Percentiles rank a stretch among this genome's conserved stretches.
Conservation (phyloP, 2,888 invertebrate species). For the Nebria salina region DNA sequence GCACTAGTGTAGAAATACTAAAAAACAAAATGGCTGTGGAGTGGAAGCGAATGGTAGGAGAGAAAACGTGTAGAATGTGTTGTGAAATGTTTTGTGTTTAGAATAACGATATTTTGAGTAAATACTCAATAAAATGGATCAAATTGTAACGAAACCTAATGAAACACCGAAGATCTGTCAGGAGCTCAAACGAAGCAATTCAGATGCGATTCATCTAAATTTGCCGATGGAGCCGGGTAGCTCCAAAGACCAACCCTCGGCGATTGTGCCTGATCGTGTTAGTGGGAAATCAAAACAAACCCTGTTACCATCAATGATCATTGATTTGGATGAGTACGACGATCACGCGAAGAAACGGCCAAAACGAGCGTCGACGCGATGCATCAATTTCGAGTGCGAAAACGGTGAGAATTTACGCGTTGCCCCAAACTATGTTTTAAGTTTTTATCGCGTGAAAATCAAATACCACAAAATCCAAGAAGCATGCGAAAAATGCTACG, state of each 20-base stretch:
- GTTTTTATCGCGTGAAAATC: slow-evolving; percentile 61
- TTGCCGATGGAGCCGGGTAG: background rate
- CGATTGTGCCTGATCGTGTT: slow-evolving; percentile 39
- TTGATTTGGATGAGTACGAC: slow-evolving; percentile 51
- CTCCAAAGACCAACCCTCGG: slow-evolving; percentile 14
- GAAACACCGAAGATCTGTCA: too few species aligned
- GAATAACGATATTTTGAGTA: too few species aligned
- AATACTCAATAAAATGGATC: too few species aligned
- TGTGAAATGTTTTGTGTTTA: too few species aligned
- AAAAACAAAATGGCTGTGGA: too few species aligned
- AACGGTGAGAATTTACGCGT: slow-evolving; percentile 62
- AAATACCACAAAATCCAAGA: slow-evolving; percentile 58
- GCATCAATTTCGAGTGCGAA: slow-evolving; percentile 68
- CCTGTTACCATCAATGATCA: slow-evolving; percentile 49
- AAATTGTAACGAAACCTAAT: too few species aligned
- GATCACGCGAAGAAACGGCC: slow-evolving; percentile 35
- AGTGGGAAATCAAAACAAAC: slow-evolving; percentile 12
- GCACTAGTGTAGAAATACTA: too few species aligned
- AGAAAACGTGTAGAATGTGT: too few species aligned
- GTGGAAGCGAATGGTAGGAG: too few species aligned
- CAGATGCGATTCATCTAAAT: too few species aligned
- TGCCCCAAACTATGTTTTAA: slow-evolving; percentile 62
- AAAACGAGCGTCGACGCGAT: slow-evolving; percentile 58
- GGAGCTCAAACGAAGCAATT: too few species aligned
- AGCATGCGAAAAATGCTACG: slow-evolving; percentile 61